Percentiles rank a stretch among this genome's conserved stretches.
phyloP scores from a whole-genome alignment of 2,888 invertebrate species.

The Sepioteuthis lessoniana region DNA sequence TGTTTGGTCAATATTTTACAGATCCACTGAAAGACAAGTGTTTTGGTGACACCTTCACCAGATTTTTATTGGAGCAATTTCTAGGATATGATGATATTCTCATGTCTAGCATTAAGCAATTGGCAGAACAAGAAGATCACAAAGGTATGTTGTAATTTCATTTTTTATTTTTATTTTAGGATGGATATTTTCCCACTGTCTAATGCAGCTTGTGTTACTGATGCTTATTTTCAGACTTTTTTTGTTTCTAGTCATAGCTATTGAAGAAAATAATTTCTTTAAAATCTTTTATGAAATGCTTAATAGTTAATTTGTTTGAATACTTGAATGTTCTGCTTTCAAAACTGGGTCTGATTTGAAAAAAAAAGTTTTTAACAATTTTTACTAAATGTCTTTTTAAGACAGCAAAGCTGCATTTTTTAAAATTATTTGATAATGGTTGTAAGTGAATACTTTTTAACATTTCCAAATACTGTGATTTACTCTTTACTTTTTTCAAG shows the following conservation, averaged over 20 bases:
- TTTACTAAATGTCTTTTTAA: too few relatives aligned
- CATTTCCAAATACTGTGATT: background rate
- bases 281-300: too few relatives aligned
- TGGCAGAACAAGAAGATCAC: constrained; percentile 96
- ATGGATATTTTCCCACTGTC: background rate
- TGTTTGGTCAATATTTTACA: constrained; percentile 79
- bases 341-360: too few relatives aligned
- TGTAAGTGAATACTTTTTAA: background rate
- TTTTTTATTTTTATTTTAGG: background rate
- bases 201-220: background rate
- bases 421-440: too few relatives aligned
- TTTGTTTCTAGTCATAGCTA: too few relatives aligned
- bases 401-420: too few relatives aligned
- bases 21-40: constrained; percentile 92
- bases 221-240: too few relatives aligned
- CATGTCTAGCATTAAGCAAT: constrained; percentile 94
- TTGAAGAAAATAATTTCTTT: too few relatives aligned
- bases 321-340: too few relatives aligned
- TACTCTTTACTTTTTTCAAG: constrained; percentile 61
- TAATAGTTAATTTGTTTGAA: too few relatives aligned
- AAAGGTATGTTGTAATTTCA: constrained; percentile 81
- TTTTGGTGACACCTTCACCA: constrained; percentile 93
- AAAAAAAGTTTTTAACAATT: too few relatives aligned
- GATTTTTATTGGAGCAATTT: constrained; percentile 91
- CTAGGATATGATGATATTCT: constrained; percentile 97